Percentiles rank a stretch among this genome's conserved stretches.
These are phyloP conservation scores for Taenaris catops DNA, from an alignment of 2,888 invertebrate genomes.

Conservation along the genomic window DNA sequence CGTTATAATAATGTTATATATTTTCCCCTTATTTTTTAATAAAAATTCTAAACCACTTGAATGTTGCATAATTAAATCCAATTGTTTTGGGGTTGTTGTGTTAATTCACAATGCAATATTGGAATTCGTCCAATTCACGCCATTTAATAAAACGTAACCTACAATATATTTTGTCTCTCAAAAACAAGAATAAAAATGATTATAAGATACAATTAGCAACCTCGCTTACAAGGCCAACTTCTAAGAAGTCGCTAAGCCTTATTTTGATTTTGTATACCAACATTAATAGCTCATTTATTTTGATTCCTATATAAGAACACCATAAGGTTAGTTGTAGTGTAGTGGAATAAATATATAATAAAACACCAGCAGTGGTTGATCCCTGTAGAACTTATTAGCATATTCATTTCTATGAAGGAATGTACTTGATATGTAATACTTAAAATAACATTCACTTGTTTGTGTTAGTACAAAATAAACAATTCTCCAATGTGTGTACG, in stretches of 20 bases:
- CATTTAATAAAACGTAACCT: neutral
- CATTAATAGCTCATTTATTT: neutral
- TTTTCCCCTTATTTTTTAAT: too few species aligned
- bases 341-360: neutral
- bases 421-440: conserved; percentile 18
- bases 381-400: conserved; percentile 1
- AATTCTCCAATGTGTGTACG: conserved; percentile 16
- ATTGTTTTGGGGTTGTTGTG: neutral
- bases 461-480: conserved; percentile 22
- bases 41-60: too few species aligned
- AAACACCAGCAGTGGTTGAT: neutral
- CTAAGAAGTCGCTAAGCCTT: conserved; percentile 5
- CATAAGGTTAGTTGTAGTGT: neutral
- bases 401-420: conserved; percentile 11
- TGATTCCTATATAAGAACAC: neutral
- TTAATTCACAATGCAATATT: too few species aligned
- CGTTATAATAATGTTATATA: too few species aligned
- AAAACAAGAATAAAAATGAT: neutral
- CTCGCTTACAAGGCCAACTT: conserved; percentile 14
- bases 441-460: conserved; percentile 23
- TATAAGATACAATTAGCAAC: conserved; percentile 4
- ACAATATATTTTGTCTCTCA: neutral
- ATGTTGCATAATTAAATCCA: too few species aligned
- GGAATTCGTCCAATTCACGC: too few species aligned
- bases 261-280: neutral